phyloP scores from a whole-genome alignment of 2,888 invertebrate species.

The Pardosa pseudoannulata region DNA sequence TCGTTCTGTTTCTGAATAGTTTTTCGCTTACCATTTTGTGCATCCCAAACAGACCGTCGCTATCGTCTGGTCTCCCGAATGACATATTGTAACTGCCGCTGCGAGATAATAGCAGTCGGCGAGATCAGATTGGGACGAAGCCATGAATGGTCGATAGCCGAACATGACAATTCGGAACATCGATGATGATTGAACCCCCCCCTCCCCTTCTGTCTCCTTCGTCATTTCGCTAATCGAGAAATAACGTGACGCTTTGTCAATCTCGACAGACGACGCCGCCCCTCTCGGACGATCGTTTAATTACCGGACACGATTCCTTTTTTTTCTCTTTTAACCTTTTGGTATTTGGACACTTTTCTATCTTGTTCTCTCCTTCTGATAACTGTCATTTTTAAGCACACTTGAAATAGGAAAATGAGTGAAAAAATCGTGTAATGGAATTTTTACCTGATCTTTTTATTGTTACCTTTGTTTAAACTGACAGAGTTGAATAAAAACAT shows the following conservation, averaged over 20 bases:
- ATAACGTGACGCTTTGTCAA: background rate
- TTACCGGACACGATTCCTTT: background rate
- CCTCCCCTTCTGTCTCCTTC: too few species aligned
- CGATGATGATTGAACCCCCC: background rate
- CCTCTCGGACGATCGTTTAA: background rate
- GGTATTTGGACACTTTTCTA: too few species aligned
- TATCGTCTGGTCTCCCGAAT: background rate
- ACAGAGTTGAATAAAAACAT: too few species aligned
- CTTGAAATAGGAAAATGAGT: too few species aligned
- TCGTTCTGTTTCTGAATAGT: too few species aligned
- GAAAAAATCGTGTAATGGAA: too few species aligned
- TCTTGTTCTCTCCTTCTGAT: too few species aligned
- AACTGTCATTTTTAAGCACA: too few species aligned
- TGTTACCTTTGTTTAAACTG: too few species aligned
- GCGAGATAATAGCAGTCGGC: background rate
- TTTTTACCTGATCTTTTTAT: too few species aligned
- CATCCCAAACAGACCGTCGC: too few species aligned
- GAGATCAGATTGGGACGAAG: background rate
- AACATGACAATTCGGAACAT: background rate
- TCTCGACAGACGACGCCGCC: background rate
- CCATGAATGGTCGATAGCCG: background rate
- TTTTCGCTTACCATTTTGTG: too few species aligned
- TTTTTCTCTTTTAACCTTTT: background rate
- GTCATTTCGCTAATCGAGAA: background rate
- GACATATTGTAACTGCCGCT: background rate